phyloP scores from a whole-genome alignment of 2,113 vertebrate species.

The Ptyas mucosa region DNA sequence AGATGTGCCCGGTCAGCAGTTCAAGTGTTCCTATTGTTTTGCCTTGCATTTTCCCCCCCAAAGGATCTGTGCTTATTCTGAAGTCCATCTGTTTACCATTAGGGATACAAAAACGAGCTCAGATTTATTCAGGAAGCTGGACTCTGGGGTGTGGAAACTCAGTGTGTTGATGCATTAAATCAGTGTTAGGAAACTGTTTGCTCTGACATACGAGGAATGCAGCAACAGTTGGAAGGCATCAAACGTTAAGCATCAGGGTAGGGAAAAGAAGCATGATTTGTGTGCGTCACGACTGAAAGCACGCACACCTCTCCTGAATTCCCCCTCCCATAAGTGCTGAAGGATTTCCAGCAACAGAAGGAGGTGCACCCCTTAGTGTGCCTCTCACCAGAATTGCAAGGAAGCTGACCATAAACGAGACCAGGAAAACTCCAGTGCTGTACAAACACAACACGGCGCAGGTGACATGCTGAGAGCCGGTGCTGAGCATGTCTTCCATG shows the following conservation, averaged over 20 bases:
- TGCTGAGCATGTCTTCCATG: constrained; percentile 55
- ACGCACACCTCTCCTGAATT: background rate
- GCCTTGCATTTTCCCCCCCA: background rate
- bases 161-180: background rate
- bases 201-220: background rate
- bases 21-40: background rate
- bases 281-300: background rate
- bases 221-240: background rate
- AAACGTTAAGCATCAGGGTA: background rate
- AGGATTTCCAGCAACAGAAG: background rate
- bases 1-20: background rate
- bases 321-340: background rate
- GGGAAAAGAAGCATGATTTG: background rate
- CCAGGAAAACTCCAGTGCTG: constrained; percentile 72
- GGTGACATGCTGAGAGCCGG: constrained; percentile 15
- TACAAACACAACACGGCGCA: constrained; percentile 75
- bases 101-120: background rate
- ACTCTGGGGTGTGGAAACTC: background rate
- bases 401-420: constrained; percentile 78
- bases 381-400: constrained; percentile 75
- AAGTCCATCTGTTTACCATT: background rate
- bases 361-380: fast-evolving
- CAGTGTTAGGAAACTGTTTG: background rate
- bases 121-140: background rate
- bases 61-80: background rate